Conservation (phyloP, 2,888 invertebrate genomes). For the Acrocera orbiculus region DNA sequence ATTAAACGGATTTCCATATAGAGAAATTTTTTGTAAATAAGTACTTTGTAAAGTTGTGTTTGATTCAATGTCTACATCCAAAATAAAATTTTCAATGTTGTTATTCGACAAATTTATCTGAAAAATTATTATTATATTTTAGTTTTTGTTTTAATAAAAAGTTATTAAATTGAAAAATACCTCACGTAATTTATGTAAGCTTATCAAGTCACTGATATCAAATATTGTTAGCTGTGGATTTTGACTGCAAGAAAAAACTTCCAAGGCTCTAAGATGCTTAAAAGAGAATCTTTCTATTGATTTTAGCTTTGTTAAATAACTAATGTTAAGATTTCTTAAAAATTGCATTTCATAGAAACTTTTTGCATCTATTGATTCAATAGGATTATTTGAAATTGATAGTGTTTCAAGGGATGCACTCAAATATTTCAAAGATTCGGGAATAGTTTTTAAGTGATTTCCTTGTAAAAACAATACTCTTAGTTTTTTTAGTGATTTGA, state of each 20-base stretch:
- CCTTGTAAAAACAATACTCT: constrained; percentile 40
- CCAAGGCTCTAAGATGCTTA: constrained; percentile 29
- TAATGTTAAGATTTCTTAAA: constrained; percentile 41
- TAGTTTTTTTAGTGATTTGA: constrained; percentile 34
- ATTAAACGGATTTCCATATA: no score
- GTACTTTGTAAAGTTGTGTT: no score
- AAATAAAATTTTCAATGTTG: no score
- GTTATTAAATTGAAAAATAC: no score
- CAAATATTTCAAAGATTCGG: constrained; percentile 36
- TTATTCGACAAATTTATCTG: no score
- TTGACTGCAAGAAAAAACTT: constrained; percentile 33
- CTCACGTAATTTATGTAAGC: no score
- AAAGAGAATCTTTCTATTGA: constrained; percentile 38
- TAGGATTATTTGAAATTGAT: constrained; percentile 42
- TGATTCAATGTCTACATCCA: no score
- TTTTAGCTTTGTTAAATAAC: constrained; percentile 37
- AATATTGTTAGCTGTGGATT: constrained; percentile 38
- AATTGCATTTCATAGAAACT: constrained; percentile 40
- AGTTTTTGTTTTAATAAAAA: no score
- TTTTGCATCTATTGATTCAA: constrained; percentile 38
- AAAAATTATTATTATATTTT: no score
- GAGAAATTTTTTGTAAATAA: no score
- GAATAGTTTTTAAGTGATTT: constrained; percentile 41
- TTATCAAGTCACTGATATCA: constrained; percentile 39
- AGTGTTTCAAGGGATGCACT: constrained; percentile 39